Evolutionary conservation across 2,797 vertebrate species (phyloP).

Genomic region (Hephaestus fuliginosus): DNA sequence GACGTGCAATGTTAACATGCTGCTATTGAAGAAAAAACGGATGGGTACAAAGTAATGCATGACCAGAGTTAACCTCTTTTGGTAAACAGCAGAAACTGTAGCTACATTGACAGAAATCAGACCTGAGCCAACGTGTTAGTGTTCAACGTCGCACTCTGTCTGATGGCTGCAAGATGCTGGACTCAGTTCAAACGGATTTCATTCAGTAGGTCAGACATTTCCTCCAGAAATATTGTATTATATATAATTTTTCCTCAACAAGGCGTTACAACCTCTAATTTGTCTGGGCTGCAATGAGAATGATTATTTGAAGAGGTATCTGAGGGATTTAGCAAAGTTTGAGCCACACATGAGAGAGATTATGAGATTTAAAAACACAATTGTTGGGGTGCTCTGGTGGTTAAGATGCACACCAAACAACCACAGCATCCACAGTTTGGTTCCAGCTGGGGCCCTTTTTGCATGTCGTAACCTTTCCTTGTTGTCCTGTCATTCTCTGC

Average conservation of each 20-base stretch:
- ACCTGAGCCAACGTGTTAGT: not conserved
- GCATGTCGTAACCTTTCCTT: too few relatives aligned
- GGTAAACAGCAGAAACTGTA: not conserved
- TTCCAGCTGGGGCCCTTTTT: too few relatives aligned
- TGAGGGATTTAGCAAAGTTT: not conserved
- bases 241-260: not conserved
- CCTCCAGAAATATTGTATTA: not conserved
- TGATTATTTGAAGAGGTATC: not conserved
- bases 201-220: not conserved
- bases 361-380: not conserved
- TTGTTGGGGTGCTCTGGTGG: not conserved
- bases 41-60: not conserved
- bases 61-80: not conserved
- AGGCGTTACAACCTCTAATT: not conserved
- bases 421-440: too few relatives aligned
- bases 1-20: not conserved
- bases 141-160: not conserved
- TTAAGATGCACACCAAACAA: too few relatives aligned
- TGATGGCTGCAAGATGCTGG: slow-evolving; percentile 7
- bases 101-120: not conserved
- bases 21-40: not conserved
- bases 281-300: not conserved
- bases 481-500: not conserved
- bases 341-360: not conserved
- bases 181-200: not conserved